These are phyloP conservation scores for Sus cebifrons DNA, from an alignment of 2,797 vertebrate species.

Conservation along the genomic window DNA sequence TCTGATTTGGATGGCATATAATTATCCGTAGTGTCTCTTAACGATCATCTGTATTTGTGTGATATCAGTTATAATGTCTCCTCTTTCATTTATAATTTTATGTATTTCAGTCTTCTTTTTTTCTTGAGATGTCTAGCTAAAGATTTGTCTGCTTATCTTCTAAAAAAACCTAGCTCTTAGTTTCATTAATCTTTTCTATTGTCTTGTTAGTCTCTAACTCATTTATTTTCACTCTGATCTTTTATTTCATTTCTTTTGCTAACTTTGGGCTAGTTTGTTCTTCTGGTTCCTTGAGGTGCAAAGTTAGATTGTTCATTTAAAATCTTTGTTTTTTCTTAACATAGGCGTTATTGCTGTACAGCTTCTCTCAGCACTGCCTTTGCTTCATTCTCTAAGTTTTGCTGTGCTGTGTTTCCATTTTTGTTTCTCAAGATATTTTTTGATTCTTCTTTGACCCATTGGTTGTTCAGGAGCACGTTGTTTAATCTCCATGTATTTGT, in stretches of 20 bases:
- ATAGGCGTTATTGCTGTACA: not conserved
- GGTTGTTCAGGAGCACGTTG: not conserved
- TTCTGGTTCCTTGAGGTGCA: not conserved
- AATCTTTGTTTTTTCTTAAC: not conserved
- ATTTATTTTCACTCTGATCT: not conserved
- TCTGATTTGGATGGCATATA: not conserved
- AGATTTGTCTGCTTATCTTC: not conserved
- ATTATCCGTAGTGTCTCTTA: not conserved
- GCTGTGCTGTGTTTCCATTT: not conserved
- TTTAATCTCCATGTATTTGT: not conserved
- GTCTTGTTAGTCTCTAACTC: not conserved
- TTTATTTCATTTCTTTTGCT: not conserved
- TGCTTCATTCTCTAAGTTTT: not conserved
- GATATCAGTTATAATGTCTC: not conserved
- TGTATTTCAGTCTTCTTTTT: not conserved
- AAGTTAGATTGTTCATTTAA: not conserved
- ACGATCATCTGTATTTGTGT: not conserved
- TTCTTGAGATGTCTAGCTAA: not conserved
- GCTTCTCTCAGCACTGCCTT: not conserved
- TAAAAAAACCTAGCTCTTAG: not conserved
- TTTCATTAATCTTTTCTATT: not conserved
- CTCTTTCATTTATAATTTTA: not conserved
- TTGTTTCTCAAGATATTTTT: not conserved
- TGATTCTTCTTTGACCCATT: not conserved
- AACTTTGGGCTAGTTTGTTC: not conserved